Evolutionary conservation across 2,888 invertebrate species (phyloP), one percentile per base, ranked within the genome.

Genomic region (Andrena haemorrhoa): DNA sequence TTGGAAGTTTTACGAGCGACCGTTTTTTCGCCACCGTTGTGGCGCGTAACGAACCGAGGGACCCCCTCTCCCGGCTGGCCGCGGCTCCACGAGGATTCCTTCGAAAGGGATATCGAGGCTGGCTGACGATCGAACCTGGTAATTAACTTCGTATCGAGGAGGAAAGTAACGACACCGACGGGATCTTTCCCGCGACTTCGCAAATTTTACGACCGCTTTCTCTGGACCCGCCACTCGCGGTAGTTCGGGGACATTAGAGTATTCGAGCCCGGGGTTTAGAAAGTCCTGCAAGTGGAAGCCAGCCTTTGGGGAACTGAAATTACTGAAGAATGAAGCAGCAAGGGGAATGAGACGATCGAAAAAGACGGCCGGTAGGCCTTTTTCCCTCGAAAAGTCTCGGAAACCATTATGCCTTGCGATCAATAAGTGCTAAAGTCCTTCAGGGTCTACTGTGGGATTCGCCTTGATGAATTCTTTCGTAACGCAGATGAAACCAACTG

Each of bases 1-100:
- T 81, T 63, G 64, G 63, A 47, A 65, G 53, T 80, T 82, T 70
- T 70, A 56, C 70, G 74, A 61, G 53, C 78, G 75, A 61, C 47
- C 68, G 56, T 68, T 58, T 47, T 58, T 64, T 65, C 64, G 33
- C 56, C 60, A n/a, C n/a, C 33, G 20, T 5, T 33, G 31, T 23
- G 60, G 5, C 26, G 31, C 63, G 75, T 74, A 63, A 63, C 74
- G 74, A 78, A 78, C 53, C 41, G 33, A 35, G 26, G 60, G 69
- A 75, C 51, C 68, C 56, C 20, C 23, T 26, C 56, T 23, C 53
- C 8, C 26, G 3, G 53, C 1, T 23, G 53, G 23, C 23, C 3
- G 12, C 16, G 33, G 33, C n/a, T 26, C 35, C 56, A 33, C 35
- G 56, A 73, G 31, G 69, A 49, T 68, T 33, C 68, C 23, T 68